phyloP scores from a whole-genome alignment of 2,797 vertebrate species.

The Hydrophis major region DNA sequence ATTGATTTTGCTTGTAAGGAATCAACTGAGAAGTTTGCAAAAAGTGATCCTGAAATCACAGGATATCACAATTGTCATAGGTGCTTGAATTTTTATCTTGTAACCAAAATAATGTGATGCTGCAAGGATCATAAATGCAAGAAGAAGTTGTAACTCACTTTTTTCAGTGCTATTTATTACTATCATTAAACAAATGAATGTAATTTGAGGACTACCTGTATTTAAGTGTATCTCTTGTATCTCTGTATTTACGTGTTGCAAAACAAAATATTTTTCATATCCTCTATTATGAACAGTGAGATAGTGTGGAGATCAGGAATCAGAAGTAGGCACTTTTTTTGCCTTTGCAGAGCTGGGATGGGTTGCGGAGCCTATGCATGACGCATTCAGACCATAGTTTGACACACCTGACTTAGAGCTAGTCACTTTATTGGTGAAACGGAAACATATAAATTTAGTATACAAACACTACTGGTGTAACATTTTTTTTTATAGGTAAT shows the following conservation, averaged over 20 bases:
- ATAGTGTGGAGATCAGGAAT: constrained; percentile 35
- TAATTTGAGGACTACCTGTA: background rate
- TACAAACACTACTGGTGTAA: constrained; percentile 16
- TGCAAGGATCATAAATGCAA: too few relatives aligned
- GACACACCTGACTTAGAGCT: constrained; percentile 21
- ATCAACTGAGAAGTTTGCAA: background rate
- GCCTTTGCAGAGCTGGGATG: too few relatives aligned
- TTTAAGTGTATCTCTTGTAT: background rate
- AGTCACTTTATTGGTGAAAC: too few relatives aligned
- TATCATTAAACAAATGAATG: background rate
- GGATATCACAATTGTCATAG: background rate
- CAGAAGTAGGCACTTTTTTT: constrained; percentile 36
- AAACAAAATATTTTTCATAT: constrained; percentile 24
- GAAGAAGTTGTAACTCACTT: background rate
- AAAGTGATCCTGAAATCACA: background rate
- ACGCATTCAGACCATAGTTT: too few relatives aligned
- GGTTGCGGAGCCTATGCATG: too few relatives aligned
- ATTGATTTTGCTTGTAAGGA: background rate
- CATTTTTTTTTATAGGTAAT: constrained; percentile 50
- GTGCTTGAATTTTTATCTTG: background rate
- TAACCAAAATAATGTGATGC: too few relatives aligned
- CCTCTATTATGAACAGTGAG: constrained; percentile 29
- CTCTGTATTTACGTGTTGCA: background rate
- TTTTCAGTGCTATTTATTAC: background rate
- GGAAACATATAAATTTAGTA: too few relatives aligned